Evolutionary conservation across 2,797 vertebrate genomes (phyloP), one percentile per base, ranked within the genome.

Genomic region (Tympanoctomys barrerae): DNA sequence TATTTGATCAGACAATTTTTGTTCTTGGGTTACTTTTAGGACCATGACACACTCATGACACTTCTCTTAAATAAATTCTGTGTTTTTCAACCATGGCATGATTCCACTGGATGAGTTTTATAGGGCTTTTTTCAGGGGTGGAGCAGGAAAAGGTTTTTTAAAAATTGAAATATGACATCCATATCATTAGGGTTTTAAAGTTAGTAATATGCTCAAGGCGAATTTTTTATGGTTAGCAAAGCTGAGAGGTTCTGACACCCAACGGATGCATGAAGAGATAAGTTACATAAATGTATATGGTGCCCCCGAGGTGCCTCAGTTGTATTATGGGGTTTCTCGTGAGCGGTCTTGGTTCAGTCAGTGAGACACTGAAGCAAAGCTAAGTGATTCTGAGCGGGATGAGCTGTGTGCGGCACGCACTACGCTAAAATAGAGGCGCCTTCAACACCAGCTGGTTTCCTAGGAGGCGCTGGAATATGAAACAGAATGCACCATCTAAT

Each of bases 231-330:
- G 97, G 96, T 97, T 96, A 98, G 96, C 96, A 98, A 98, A 98
- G 94, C 91, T 2, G 88, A 98, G 96, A 98, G 95, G 97, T 97
- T 97, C 97, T 97, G 97, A 98, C 97, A 98, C 98, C 96, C 98
- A 97, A 97, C 98, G 98, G 97, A 98, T 94, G 96, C 85, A 71
- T 89, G 88, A 97, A 97, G 95, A 98, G 98, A 98, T 98, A 98
- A 97, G 95, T 97, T 98, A 97, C 97, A 98, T 97, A 98, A 98
- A 98, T 97, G 97, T 98, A 97, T 98, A 68, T 77, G 93, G 95
- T 98, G 97, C 98, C 98, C 98, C 89, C 78, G 97, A 98, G 98
- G 98, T 95, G 93, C 80, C 95, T 92, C 95, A 49, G n/a, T 94
- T 98, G 97, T 96, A 96, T 98, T 97, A 96, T 13, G 91, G 96